Evolutionary conservation across 2,113 vertebrate species (phyloP).

Genomic region (Phoenicopterus ruber): DNA sequence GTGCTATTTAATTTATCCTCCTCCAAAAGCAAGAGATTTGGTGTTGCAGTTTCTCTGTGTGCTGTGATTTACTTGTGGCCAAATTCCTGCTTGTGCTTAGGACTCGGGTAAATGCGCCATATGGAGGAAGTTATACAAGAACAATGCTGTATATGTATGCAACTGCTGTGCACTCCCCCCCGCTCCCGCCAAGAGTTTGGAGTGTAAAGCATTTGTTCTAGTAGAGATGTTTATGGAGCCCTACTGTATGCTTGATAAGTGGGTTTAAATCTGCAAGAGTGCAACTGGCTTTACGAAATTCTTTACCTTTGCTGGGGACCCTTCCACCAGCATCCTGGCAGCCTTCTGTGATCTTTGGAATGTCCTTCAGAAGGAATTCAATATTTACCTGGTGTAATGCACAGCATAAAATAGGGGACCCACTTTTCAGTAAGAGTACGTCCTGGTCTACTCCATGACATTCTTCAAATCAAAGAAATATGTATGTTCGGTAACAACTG

Average conservation of each 20-base stretch:
- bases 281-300: not conserved
- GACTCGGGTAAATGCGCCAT: not conserved
- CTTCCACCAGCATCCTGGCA: not conserved
- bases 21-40: not conserved
- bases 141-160: no score
- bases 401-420: accelerated
- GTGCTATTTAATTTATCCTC: not conserved
- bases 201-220: not conserved
- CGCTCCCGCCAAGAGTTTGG: not conserved
- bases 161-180: not conserved
- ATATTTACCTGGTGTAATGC: not conserved
- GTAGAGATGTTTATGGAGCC: not conserved
- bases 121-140: not conserved
- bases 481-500: not conserved
- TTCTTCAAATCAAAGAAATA: not conserved
- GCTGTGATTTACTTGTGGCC: not conserved
- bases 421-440: not conserved
- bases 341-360: not conserved
- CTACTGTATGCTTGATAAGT: not conserved
- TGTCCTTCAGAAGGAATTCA: not conserved
- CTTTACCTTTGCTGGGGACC: not conserved
- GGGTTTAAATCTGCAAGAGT: not conserved
- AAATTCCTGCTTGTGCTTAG: not conserved
- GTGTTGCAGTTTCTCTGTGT: not conserved
- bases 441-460: not conserved